Evolutionary conservation across 2,113 vertebrate genomes (phyloP).

Genomic region (Neolamprologus brichardi): DNA sequence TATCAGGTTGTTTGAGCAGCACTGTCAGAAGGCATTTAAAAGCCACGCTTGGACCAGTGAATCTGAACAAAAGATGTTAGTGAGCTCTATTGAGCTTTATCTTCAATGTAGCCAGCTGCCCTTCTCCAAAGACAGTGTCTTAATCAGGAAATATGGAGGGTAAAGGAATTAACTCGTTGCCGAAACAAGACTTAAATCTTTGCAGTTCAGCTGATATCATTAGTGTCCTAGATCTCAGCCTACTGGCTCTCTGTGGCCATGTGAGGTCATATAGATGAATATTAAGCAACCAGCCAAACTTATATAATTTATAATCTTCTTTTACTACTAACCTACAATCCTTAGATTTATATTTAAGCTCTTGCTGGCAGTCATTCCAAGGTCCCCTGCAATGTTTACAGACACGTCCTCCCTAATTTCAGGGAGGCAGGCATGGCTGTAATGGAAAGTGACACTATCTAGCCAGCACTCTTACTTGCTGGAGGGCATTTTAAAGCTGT

Average conservation of each 20-base stretch:
- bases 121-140: not conserved
- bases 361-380: slow-evolving; percentile 34
- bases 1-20: slow-evolving; percentile 8
- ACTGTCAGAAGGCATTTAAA: slow-evolving; percentile 20
- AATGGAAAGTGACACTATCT: slow-evolving; percentile 67
- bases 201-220: not conserved
- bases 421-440: slow-evolving; percentile 25
- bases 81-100: not conserved
- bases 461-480: slow-evolving; percentile 43
- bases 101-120: not conserved
- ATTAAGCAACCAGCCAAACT: not conserved
- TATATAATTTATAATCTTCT: not conserved
- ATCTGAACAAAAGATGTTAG: not conserved
- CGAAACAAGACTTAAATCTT: not conserved
- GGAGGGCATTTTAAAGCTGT: slow-evolving; percentile 42
- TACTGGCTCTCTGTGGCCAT: not conserved
- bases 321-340: not conserved
- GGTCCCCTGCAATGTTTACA: slow-evolving; percentile 53
- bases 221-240: not conserved
- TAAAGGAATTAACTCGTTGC: not conserved
- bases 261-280: not conserved
- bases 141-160: not conserved
- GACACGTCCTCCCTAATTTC: slow-evolving; percentile 48
- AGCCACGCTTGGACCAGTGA: not conserved
- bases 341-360: not conserved